phyloP scores from a whole-genome alignment of 2,797 vertebrate species.

The Centroberyx gerrardi region DNA sequence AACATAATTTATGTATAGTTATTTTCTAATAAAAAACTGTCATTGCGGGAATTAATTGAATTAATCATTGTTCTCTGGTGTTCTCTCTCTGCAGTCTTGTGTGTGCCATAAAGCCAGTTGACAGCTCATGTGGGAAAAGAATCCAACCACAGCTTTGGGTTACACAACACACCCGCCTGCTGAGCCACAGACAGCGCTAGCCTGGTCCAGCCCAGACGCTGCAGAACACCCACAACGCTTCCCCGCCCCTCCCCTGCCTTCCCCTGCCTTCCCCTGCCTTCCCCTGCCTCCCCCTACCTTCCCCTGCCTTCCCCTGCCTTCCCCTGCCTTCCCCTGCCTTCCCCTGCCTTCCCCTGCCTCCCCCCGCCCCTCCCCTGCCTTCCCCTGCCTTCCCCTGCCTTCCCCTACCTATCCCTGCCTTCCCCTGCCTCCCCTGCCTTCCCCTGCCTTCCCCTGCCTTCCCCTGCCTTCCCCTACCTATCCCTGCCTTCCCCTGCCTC shows the following conservation, averaged over 20 bases:
- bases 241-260: slow-evolving; percentile 38
- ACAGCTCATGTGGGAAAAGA: slow-evolving; percentile 67
- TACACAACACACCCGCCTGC: slow-evolving; percentile 70
- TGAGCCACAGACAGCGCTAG: slow-evolving; percentile 53
- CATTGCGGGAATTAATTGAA: slow-evolving; percentile 65
- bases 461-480: too few relatives aligned
- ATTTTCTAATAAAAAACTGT: slow-evolving; percentile 54
- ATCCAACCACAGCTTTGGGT: slow-evolving; percentile 68
- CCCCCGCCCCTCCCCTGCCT: too few relatives aligned
- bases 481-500: too few relatives aligned
- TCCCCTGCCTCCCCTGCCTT: too few relatives aligned
- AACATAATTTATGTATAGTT: slow-evolving; percentile 24
- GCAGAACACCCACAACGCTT: slow-evolving; percentile 73
- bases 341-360: too few relatives aligned
- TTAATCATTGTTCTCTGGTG: slow-evolving; percentile 46
- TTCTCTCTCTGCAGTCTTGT: not conserved
- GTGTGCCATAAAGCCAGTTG: slow-evolving; percentile 52
- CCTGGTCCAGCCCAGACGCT: slow-evolving; percentile 59
- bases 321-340: too few relatives aligned
- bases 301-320: too few relatives aligned
- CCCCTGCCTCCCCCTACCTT: too few relatives aligned
- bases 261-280: slow-evolving; percentile 32
- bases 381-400: too few relatives aligned
- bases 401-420: too few relatives aligned
- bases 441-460: too few relatives aligned